Evolutionary conservation across 2,113 vertebrate genomes (phyloP).

Genomic region (Trichechus manatus): DNA sequence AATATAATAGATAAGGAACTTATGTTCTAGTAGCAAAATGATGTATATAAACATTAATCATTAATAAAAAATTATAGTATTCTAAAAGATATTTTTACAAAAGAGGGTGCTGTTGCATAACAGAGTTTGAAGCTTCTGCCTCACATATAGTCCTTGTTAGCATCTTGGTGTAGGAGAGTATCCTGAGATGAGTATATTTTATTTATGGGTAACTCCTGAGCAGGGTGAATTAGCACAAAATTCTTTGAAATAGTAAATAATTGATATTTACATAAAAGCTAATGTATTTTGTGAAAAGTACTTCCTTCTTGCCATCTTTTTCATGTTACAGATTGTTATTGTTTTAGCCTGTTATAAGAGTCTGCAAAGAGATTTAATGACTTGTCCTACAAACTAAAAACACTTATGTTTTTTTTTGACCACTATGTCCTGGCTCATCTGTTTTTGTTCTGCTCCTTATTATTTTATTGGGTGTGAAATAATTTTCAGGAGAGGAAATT

Average conservation of each 20-base stretch:
- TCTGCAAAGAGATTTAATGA: slow-evolving; percentile 48
- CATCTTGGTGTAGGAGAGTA: background rate
- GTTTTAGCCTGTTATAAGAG: slow-evolving; percentile 13
- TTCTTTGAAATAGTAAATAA: slow-evolving; percentile 51
- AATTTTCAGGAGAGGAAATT: slow-evolving; percentile 52
- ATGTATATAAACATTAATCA: background rate
- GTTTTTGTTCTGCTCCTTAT: background rate
- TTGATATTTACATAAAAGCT: slow-evolving; percentile 14
- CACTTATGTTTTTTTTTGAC: background rate
- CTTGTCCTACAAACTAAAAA: slow-evolving; percentile 23
- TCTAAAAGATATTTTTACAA: slow-evolving; percentile 29
- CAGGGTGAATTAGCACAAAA: slow-evolving; percentile 15
- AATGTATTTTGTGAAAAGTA: slow-evolving; percentile 24
- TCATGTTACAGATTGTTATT: slow-evolving; percentile 24
- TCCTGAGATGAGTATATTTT: slow-evolving; percentile 5
- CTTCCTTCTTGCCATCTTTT: slow-evolving; percentile 34
- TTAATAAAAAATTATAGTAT: background rate
- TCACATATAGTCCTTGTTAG: background rate
- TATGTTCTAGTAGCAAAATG: background rate
- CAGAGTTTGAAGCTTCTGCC: background rate
- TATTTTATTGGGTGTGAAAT: slow-evolving; percentile 52
- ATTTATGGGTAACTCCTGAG: background rate
- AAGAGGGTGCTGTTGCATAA: background rate
- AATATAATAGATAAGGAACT: background rate
- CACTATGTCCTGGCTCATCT: background rate